Base-by-base conservation (phyloP, 2,797 vertebrate species). In the Rhyacichthys aspro region DNA sequence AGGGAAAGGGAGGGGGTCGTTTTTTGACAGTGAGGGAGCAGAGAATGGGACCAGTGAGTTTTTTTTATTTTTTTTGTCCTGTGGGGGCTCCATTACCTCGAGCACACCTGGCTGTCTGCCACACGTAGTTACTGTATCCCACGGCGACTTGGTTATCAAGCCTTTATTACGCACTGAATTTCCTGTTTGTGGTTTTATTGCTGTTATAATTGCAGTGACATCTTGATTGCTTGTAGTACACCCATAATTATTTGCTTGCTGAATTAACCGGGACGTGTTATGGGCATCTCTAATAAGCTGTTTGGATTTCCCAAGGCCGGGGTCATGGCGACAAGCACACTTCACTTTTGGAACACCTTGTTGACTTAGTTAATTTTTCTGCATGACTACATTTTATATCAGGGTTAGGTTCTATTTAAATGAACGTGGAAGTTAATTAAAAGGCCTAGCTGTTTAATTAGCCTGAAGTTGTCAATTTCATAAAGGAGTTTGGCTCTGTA, bases 101-200 rank as follows among this genome's bases (percentile, higher is more conserved):
- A 72, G 82, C 79, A 61, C 84, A 88, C 82, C 85, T 88, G 87
- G 87, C 83, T 43, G 55, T 2, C 6, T 69, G 83, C 85, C 87
- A 83, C 76, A 42, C 58, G 45, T 74, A 68, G 69, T 55, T 78
- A 72, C 77, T 39, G 70, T 76, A 62, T 78, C 83, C 78, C 43
- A 43, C 50, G 10, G 63, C 54, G 43, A 43, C 43, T 18, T 49
- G 66, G 14, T 46, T 57, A 72, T 63, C 7, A 11, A 36, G 15
- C 36, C 33, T 43, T 42, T 59, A 16, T 53, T 18, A 44, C 39
- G 16, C 11, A 8, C 15, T 1, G 3, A 15, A 36, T 49, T 53
- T 7, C n/a, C 17, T 8, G 28, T 3, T 14, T 46, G 16, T 41
- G 34, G 15, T 9, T 62, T 14, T 3, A 28, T 32, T 19, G 14